phyloP scores from a whole-genome alignment of 2,888 invertebrate genomes.

The Dastarcus helophoroides region DNA sequence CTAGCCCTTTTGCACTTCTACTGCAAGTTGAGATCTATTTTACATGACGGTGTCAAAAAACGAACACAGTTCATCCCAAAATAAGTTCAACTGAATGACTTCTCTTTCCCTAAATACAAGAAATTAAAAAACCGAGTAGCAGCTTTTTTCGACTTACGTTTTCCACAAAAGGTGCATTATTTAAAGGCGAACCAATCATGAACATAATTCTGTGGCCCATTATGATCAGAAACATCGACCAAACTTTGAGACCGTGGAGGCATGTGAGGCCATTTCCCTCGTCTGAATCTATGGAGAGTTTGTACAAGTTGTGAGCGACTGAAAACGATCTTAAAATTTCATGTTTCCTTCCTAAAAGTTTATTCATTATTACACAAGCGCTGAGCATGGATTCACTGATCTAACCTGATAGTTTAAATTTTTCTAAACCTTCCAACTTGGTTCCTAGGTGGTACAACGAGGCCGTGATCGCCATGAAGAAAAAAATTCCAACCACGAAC shows the following conservation, averaged over 20 bases:
- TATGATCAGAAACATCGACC: conserved; percentile 27
- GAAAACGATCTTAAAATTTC: conserved; percentile 24
- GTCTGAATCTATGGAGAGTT: conserved; percentile 17
- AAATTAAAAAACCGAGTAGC: no score
- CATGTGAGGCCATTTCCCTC: conserved; percentile 24
- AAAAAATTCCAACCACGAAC: conserved; percentile 5
- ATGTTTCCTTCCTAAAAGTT: conserved; percentile 20
- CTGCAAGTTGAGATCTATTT: no score
- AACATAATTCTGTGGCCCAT: conserved; percentile 29
- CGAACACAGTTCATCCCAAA: no score
- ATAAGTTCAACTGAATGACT: no score
- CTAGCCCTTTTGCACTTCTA: no score
- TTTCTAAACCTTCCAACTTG: conserved; percentile 6
- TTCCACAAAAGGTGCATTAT: conserved; percentile 26
- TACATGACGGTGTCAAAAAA: no score
- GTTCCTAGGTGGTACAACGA: conserved; percentile 8
- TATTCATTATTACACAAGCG: neutral
- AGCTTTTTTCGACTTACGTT: conserved; percentile 18
- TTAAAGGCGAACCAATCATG: conserved; percentile 25
- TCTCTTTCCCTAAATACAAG: no score
- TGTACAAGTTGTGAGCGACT: conserved; percentile 22
- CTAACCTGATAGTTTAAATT: conserved; percentile 7
- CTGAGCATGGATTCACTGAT: neutral
- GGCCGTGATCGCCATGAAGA: conserved; percentile 3
- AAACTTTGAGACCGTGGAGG: conserved; percentile 26